Conservation (phyloP, 2,888 invertebrate genomes). For the Epiblema foenella region DNA sequence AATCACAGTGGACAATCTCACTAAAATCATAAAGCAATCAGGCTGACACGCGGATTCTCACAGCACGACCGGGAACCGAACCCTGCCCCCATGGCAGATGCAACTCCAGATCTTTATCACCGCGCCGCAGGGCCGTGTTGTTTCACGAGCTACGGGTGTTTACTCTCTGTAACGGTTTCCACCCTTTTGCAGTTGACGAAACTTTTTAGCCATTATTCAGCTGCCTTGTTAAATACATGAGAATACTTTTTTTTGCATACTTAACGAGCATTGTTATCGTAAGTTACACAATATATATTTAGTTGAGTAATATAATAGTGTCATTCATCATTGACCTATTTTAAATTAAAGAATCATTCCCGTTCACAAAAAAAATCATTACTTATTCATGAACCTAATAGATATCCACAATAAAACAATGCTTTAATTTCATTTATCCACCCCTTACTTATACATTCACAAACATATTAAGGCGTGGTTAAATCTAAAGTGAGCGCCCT, state of each 20-base stretch:
- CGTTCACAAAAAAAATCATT: slow-evolving; percentile 4
- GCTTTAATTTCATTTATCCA: slow-evolving; percentile 48
- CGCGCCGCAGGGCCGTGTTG: slow-evolving; percentile 73
- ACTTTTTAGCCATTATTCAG: slow-evolving; percentile 42
- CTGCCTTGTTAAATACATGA: slow-evolving; percentile 35
- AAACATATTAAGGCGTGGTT: slow-evolving; percentile 76
- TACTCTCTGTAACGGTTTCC: slow-evolving; percentile 77
- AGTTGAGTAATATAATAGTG: no score
- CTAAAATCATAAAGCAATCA: slow-evolving; percentile 79
- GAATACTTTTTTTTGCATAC: slow-evolving; percentile 13
- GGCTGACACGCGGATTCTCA: slow-evolving; percentile 66
- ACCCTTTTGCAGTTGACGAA: slow-evolving; percentile 52
- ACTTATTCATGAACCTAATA: slow-evolving; percentile 29
- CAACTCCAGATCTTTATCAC: slow-evolving; percentile 77
- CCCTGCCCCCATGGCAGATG: slow-evolving; percentile 73
- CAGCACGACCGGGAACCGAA: slow-evolving; percentile 77
- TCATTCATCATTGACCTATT: no score
- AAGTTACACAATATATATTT: not conserved
- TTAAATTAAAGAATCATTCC: not conserved
- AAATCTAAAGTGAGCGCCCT: slow-evolving; percentile 68
- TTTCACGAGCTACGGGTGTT: slow-evolving; percentile 69
- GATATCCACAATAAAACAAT: slow-evolving; percentile 40
- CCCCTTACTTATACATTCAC: slow-evolving; percentile 55
- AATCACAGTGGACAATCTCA: slow-evolving; percentile 50
- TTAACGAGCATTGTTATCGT: not conserved